phyloP scores from a whole-genome alignment of 2,797 vertebrate species.

The Craterocephalus amniculus region DNA sequence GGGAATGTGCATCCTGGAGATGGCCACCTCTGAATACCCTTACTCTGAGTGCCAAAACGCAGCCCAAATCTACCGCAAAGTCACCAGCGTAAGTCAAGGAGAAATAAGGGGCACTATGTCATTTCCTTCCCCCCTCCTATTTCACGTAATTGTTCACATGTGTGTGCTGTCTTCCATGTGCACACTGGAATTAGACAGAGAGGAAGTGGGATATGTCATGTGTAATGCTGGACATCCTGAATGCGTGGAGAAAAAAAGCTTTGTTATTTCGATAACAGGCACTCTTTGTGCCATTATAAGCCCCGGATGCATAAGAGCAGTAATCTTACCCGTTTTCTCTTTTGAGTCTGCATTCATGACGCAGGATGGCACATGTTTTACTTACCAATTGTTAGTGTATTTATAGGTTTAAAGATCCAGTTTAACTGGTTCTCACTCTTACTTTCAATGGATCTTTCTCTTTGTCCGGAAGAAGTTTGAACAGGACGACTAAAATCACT shows the following conservation, averaged over 20 bases:
- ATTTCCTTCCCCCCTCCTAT: background rate
- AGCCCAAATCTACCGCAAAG: conserved; percentile 98
- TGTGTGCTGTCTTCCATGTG: conserved; percentile 34
- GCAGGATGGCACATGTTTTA: conserved; percentile 28
- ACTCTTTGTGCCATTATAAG: conserved; percentile 40
- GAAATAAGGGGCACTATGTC: background rate
- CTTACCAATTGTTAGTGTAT: conserved; percentile 33
- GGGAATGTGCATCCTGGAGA: conserved; percentile 99
- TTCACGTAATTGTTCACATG: conserved; percentile 59
- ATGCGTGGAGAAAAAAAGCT: conserved; percentile 38
- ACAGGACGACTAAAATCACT: conserved; percentile 7
- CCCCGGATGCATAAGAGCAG: conserved; percentile 24
- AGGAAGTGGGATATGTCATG: conserved; percentile 30
- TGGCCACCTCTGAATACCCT: conserved; percentile 98
- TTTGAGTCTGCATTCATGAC: conserved; percentile 29
- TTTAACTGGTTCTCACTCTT: conserved; percentile 20
- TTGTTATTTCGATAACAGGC: conserved; percentile 43
- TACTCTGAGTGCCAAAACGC: conserved; percentile 99
- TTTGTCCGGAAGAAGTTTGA: background rate
- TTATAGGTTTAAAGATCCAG: conserved; percentile 30
- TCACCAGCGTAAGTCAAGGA: conserved; percentile 92
- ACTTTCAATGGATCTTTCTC: background rate
- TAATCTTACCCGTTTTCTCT: background rate
- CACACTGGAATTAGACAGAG: conserved; percentile 21
- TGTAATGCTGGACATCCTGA: conserved; percentile 33